Evolutionary conservation across 92 coral and sea anemone species (phyloP).

Genomic region (Bergia sp.): DNA sequence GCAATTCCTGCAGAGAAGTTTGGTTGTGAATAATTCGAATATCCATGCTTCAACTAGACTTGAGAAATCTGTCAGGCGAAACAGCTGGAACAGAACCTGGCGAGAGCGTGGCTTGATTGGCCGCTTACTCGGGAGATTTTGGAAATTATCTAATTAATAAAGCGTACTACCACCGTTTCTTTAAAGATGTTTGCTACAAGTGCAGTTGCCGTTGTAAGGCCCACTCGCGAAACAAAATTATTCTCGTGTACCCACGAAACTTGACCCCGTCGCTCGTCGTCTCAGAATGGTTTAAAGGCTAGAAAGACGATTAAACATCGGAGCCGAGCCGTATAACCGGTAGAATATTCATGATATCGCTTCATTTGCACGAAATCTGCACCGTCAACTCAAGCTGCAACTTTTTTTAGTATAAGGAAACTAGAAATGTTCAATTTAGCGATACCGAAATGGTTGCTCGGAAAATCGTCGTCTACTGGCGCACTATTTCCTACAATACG

Average conservation of each 20-base stretch:
- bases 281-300: not conserved
- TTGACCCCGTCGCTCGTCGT: conserved; percentile 15
- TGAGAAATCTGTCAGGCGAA: conserved; percentile 32
- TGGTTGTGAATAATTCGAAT: conserved; percentile 36
- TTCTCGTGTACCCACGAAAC: not conserved
- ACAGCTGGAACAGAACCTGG: conserved; percentile 37
- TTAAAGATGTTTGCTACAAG: not conserved
- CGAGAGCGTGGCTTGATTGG: conserved; percentile 36
- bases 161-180: conserved; percentile 43
- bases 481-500: conserved; percentile 16
- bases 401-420: not conserved
- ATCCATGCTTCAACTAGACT: conserved; percentile 41
- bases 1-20: conserved; percentile 44
- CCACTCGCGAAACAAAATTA: conserved; percentile 5
- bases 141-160: conserved; percentile 38
- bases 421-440: not conserved
- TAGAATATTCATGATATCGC: conserved; percentile 1
- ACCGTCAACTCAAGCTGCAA: not conserved
- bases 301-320: conserved; percentile 1
- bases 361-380: conserved; percentile 2
- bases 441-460: not conserved
- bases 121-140: conserved; percentile 34
- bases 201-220: not conserved
- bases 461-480: not conserved
- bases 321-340: conserved; percentile 2